phyloP scores from a whole-genome alignment of 23 tunicate genomes.

The Ascidia mentula region DNA sequence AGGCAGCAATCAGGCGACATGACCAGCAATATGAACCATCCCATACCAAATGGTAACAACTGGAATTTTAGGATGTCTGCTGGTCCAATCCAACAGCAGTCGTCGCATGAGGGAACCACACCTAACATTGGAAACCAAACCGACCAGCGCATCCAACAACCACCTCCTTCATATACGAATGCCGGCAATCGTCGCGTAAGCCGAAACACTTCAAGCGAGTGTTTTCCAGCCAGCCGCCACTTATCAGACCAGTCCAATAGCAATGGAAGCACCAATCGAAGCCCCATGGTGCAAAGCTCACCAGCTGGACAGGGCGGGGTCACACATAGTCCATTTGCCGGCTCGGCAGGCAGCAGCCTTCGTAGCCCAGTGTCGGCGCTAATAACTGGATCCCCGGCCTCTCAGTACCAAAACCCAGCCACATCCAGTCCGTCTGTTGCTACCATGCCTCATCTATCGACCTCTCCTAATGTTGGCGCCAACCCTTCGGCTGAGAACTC shows the following conservation, averaged over 20 bases:
- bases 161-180: conserved; percentile 10
- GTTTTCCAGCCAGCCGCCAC: conserved; percentile 30
- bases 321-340: conserved; percentile 18
- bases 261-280: conserved; percentile 33
- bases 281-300: conserved; percentile 60
- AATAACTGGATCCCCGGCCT: conserved; percentile 30
- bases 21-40: background rate
- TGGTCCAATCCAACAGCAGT: background rate
- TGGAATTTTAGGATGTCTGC: background rate
- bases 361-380: conserved; percentile 38
- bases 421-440: conserved; percentile 14
- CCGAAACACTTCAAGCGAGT: conserved; percentile 33
- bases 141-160: background rate
- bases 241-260: conserved; percentile 12
- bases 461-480: conserved; percentile 14
- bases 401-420: conserved; percentile 6
- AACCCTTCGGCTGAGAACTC: background rate
- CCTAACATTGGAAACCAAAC: background rate
- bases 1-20: background rate
- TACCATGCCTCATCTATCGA: conserved; percentile 26
- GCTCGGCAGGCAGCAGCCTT: conserved; percentile 24
- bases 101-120: background rate
- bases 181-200: conserved; percentile 19
- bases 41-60: background rate
- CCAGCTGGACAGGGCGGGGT: conserved; percentile 18